Base-by-base conservation (phyloP, 1,140 invertebrate genomes). In the Drosophila sechellia region DNA sequence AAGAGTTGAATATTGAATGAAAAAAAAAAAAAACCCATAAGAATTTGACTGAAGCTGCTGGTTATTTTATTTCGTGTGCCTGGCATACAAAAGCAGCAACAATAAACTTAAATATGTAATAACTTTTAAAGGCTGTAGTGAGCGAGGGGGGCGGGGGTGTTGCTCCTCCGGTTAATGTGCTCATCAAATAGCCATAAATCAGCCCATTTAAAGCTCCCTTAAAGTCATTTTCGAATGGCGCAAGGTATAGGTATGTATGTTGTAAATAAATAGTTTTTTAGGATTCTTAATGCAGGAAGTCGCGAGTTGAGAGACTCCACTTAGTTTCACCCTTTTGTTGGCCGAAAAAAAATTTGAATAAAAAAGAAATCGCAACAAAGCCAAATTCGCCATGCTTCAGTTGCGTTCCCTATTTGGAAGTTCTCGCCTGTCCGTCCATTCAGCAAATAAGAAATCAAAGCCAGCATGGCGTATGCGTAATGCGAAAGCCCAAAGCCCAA, bases 111-210 rank as follows among this genome's bases (percentile, higher is more conserved):
- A 83, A 78, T 73, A 50, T 78, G 64, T 59, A 81, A 81, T 80
- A 80, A 69, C 43, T 79, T 73, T 72, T 31, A 31, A 50, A 31
- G 46, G 66, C 61, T 57, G 64, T 54, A 56, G 73, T 61, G 22
- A 56, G 13, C 27, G 35, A 11, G 15, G 6, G 37, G 31, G 43
- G 39, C 40, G 42, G 53, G 15, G 35, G 17, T 13, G 54, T 34
- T 27, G 48, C 15, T 46, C 25, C 72, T 43, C 40, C 60, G 76
- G 43, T 73, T 75, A 86, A 87, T 87, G 77, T 42, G 73, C 80
- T 79, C 84, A 89, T 89, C 79, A 89, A 89, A 90, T 77, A 45
- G 55, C 80, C 80, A 84, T 89, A 89, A 89, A 89, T 89, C 85
- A 89, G 85, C 48, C 78, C 64, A 89, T 90, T 89, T 84, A 89